These are phyloP conservation scores for Xiphophorus couchianus DNA, from an alignment of 2,113 vertebrate genomes.

Conservation along the genomic window DNA sequence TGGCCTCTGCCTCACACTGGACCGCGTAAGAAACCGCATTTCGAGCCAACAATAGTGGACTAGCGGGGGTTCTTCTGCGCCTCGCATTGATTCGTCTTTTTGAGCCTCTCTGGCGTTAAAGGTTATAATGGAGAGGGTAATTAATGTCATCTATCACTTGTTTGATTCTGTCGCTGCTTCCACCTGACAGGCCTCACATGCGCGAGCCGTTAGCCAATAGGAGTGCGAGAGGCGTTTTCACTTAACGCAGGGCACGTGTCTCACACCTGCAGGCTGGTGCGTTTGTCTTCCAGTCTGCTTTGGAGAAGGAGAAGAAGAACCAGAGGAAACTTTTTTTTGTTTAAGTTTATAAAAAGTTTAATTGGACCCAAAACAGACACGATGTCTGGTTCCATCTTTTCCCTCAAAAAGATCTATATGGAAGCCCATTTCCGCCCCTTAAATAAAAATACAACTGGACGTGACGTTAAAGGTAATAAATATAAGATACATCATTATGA, in stretches of 20 bases:
- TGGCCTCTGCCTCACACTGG: constrained; percentile 67
- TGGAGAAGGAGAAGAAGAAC: no score
- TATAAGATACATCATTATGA: neutral
- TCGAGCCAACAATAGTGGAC: constrained; percentile 65
- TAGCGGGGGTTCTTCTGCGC: constrained; percentile 65
- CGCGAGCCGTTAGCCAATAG: constrained; percentile 75
- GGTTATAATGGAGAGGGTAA: constrained; percentile 78
- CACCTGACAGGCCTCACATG: constrained; percentile 39
- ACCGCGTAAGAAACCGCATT: constrained; percentile 63
- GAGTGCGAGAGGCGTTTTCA: constrained; percentile 59
- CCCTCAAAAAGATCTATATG: constrained; percentile 16
- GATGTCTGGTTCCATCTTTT: constrained; percentile 38
- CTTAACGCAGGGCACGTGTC: constrained; percentile 78
- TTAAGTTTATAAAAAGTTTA: neutral
- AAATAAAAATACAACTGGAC: neutral
- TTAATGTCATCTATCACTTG: constrained; percentile 83
- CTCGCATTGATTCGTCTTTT: constrained; percentile 65
- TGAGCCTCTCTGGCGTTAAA: constrained; percentile 54
- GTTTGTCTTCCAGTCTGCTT: constrained; percentile 6
- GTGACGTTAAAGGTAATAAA: neutral
- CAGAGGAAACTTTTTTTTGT: neutral
- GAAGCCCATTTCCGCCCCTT: constrained; percentile 4
- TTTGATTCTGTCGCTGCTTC: constrained; percentile 66
- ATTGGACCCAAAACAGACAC: constrained; percentile 10
- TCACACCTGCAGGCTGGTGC: constrained; percentile 75